Base-by-base conservation (phyloP, 2,797 vertebrate genomes). In the Cynodonichthys magdalenae region DNA sequence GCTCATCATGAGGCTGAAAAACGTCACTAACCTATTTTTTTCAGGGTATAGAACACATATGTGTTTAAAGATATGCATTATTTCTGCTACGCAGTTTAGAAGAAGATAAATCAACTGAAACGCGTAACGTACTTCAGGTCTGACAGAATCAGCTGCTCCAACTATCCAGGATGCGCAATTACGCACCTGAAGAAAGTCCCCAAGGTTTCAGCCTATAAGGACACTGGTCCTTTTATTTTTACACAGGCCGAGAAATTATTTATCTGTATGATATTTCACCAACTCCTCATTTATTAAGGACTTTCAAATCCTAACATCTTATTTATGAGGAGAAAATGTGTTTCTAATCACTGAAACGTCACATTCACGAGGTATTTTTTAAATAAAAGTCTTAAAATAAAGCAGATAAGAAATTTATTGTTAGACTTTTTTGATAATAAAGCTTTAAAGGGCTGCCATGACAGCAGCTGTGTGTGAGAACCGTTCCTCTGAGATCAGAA, bases 91-190 rank as follows among this genome's bases (percentile, higher is more conserved):
- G 17, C 4, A 42, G 12, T 59, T 63, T 39, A 15, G 55, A 44
- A 60, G 36, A 6, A 31, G 34, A 34, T 34, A 34, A 36, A 36
- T 36, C 34, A 36, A 1, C 9, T 36, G 34, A 36, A 44, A 59
- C 3, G 0, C 1, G 41, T 27, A 59, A 45, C 15, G 9, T 28
- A 41, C 47, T 66, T 19, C n/a, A 28, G 48, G 47, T 36, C 67
- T 66, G 59, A 28, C 71, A 39, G 55, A 44, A 64, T 56, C 60
- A 63, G 71, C 83, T 89, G 65, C 51, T 47, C 59, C 42, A 52
- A 65, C 52, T 56, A 56, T 50, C 59, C 62, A 66, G 12, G 53
- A 46, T 67, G 75, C 71, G 70, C 59, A 80, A 78, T 79, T 64
- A 80, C 69, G 77, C 80, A 76, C 41, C 2, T 39, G 11, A 14